phyloP scores from a whole-genome alignment of 1,140 invertebrate genomes.

The Anastrepha ludens region DNA sequence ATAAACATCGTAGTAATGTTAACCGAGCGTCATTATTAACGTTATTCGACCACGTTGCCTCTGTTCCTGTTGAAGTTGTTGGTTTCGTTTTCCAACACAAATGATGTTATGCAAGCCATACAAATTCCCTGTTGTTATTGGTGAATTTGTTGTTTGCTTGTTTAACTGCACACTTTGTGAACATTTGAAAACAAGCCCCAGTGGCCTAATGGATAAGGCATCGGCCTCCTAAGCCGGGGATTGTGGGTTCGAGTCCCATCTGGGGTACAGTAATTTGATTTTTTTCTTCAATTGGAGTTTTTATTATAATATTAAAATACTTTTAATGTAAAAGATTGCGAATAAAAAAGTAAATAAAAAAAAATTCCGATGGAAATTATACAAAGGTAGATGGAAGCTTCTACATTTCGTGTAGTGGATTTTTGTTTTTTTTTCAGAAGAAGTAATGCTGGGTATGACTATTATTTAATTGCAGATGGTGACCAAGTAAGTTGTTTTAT shows the following conservation, averaged over 20 bases:
- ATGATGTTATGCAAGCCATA: too few species aligned
- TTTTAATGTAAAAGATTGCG: too few species aligned
- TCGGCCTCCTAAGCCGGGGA: conserved; percentile 76
- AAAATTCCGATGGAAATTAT: not conserved
- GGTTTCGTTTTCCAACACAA: not conserved
- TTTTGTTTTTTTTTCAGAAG: too few species aligned
- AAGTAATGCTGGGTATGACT: too few species aligned
- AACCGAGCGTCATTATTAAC: not conserved
- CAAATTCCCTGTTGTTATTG: too few species aligned
- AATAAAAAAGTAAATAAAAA: not conserved
- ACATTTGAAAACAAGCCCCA: conserved; percentile 65
- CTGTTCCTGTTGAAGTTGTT: not conserved
- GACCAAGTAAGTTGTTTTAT: too few species aligned
- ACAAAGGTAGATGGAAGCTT: not conserved
- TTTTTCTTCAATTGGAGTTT: not conserved
- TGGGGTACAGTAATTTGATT: conserved; percentile 67
- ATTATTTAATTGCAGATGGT: too few species aligned
- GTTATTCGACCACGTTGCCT: not conserved
- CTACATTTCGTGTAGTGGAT: too few species aligned
- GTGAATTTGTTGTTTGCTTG: not conserved
- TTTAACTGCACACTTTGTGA: not conserved
- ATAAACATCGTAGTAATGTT: not conserved
- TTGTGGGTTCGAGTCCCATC: conserved; percentile 76
- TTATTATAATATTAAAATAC: too few species aligned
- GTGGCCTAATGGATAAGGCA: conserved; percentile 76